phyloP scores from a whole-genome alignment of 2,113 vertebrate genomes.

The Apteryx mantelli region DNA sequence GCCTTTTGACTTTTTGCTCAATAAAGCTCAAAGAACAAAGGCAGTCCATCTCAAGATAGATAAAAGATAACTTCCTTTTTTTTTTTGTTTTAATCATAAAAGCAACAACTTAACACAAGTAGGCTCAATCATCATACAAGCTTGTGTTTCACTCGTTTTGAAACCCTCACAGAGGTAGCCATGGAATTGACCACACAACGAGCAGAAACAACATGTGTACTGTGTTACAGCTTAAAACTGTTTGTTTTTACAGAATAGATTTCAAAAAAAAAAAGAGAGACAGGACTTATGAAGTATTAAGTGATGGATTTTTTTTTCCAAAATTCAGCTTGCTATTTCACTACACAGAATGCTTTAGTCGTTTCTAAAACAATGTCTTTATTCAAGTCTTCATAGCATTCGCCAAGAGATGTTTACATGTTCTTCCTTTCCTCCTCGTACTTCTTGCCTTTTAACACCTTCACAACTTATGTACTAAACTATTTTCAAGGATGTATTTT shows the following conservation, averaged over 20 bases:
- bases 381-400: background rate
- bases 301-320: background rate
- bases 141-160: background rate
- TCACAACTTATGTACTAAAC: background rate
- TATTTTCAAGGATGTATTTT: background rate
- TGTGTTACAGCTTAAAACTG: background rate
- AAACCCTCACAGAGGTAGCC: background rate
- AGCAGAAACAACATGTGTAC: background rate
- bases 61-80: background rate
- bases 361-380: background rate
- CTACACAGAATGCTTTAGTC: background rate
- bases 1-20: background rate
- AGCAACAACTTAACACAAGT: background rate
- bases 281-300: background rate
- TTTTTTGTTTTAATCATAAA: background rate
- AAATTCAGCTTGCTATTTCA: background rate
- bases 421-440: background rate
- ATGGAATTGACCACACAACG: background rate
- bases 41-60: background rate
- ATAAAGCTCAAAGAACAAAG: slow-evolving; percentile 21
- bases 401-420: background rate
- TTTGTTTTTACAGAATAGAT: background rate
- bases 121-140: background rate
- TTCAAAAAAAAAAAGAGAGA: background rate
- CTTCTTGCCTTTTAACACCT: background rate